These are phyloP conservation scores for Sebastiscus albofasciatus DNA, from an alignment of 2,797 vertebrate species.

Conservation along the genomic window DNA sequence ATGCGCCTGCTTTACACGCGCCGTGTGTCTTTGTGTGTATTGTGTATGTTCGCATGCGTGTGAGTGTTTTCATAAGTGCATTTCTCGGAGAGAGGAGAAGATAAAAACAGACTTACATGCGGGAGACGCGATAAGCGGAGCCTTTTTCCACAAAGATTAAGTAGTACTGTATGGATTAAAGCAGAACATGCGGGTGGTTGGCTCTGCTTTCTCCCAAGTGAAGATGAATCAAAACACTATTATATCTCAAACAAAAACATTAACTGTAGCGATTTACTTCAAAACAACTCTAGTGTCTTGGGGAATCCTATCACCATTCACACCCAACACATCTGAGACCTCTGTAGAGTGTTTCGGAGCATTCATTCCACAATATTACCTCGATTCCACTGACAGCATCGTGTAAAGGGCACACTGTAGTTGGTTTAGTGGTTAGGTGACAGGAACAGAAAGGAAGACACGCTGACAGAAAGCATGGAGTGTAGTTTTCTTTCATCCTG, in stretches of 20 bases:
- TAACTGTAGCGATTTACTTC: slow-evolving; percentile 63
- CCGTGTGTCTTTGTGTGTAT: slow-evolving; percentile 42
- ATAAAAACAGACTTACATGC: slow-evolving; percentile 76
- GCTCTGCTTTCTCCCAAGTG: slow-evolving; percentile 51
- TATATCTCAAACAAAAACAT: slow-evolving; percentile 77
- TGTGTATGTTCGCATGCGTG: slow-evolving; percentile 28
- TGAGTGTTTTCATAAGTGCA: slow-evolving; percentile 43
- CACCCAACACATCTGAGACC: slow-evolving; percentile 25
- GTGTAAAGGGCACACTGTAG: slow-evolving; percentile 7
- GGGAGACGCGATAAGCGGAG: slow-evolving; percentile 72
- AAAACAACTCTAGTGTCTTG: slow-evolving; percentile 64
- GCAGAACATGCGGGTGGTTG: slow-evolving; percentile 67
- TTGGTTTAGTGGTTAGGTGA: neutral
- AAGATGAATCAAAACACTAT: slow-evolving; percentile 68
- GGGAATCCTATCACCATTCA: slow-evolving; percentile 51
- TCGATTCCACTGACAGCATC: neutral
- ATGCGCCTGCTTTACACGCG: slow-evolving; percentile 56
- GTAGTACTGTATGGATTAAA: slow-evolving; percentile 72
- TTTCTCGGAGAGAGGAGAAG: slow-evolving; percentile 42
- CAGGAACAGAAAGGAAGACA: neutral
- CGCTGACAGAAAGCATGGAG: neutral
- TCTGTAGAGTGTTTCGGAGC: slow-evolving; percentile 6
- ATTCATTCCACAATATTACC: neutral
- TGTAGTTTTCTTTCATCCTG: slow-evolving; percentile 24
- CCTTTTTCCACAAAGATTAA: slow-evolving; percentile 73